phyloP scores from a whole-genome alignment of 2,888 invertebrate genomes.

The Entomobrya proxima region DNA sequence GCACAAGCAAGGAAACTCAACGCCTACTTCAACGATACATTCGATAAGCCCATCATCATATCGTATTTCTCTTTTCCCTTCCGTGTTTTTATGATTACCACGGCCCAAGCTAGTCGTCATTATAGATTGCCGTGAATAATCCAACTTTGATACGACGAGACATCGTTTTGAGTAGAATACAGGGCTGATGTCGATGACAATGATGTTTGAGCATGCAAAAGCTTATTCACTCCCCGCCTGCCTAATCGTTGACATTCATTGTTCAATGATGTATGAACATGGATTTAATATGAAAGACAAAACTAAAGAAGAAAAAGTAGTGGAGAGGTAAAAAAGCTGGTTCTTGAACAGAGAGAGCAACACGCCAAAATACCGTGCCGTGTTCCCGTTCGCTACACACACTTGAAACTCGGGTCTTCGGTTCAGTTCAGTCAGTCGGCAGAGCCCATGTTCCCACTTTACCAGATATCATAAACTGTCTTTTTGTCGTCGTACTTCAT shows the following conservation, averaged over 20 bases:
- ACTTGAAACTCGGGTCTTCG: conserved; percentile 35
- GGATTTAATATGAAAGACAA: not conserved
- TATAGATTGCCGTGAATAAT: conserved; percentile 8
- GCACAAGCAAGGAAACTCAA: not conserved
- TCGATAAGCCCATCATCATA: not conserved
- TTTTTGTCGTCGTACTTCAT: conserved; percentile 15
- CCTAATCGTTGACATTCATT: conserved; percentile 29
- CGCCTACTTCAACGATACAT: not conserved
- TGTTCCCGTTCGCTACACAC: conserved; percentile 26
- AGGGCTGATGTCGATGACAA: not conserved
- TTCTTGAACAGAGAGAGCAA: conserved; percentile 7
- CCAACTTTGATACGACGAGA: not conserved
- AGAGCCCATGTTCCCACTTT: conserved; percentile 37
- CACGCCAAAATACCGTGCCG: conserved; percentile 39
- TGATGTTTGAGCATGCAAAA: conserved; percentile 5
- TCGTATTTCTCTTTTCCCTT: not conserved
- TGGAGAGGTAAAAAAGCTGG: not conserved
- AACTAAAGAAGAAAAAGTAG: not conserved
- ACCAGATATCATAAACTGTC: conserved; percentile 43
- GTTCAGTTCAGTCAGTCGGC: not conserved
- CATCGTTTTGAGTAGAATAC: not conserved
- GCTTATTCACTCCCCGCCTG: not conserved
- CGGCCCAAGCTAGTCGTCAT: not conserved
- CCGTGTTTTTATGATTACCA: not conserved
- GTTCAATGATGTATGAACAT: conserved; percentile 41